Base-by-base conservation (phyloP, 2,888 invertebrate species). In the Dorcus parallelipipedus region DNA sequence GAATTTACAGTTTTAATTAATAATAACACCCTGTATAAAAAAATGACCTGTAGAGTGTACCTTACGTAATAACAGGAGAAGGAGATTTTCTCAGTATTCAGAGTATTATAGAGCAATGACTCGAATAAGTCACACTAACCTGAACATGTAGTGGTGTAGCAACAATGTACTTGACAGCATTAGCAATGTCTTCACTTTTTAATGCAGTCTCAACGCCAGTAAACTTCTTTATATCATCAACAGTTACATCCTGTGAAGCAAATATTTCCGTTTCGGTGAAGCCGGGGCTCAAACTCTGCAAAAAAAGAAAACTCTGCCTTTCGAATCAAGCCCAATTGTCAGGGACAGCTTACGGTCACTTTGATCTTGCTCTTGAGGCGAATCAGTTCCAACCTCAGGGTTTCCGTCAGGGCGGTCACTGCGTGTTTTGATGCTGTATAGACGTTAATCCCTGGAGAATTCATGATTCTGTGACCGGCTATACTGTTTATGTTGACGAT, bases 401-500 rank as follows among this genome's bases (percentile, higher is more conserved):
- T 61, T 54, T 66, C 62, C 1, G 64, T 62, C 3, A 68, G 53
- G 1, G 67, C 67, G 20, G 65, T 68, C 6, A 69, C 64, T 6
- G 67, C 69, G 52, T 57, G 58, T 56, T 69, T 69, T 3, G 65
- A 64, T 20, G 67, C 65, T 2, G 63, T 52, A 48, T 69, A 69
- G 8, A 67, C 61, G 49, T 65, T 67, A 9, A 65, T 45, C 3
- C 59, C 49, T 1, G 71, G 72, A 40, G 68, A 53, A 40, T 63
- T 48, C 4, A 65, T 54, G 3, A 71, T 64, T 7, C 57, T 57
- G 52, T 73, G 73, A 2, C 73, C 73, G 5, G 66, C 61, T 38
- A 71, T 58, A 47, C 72, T 72, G 52, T 72, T 73, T 0, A 74
- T 69, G 49, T 74, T 70, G 3, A 74, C 66, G 26, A 74, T 69